Evolutionary conservation across 2,797 vertebrate genomes (phyloP), one percentile per base, ranked within the genome.

Genomic region (Orientallactaga sibirica): DNA sequence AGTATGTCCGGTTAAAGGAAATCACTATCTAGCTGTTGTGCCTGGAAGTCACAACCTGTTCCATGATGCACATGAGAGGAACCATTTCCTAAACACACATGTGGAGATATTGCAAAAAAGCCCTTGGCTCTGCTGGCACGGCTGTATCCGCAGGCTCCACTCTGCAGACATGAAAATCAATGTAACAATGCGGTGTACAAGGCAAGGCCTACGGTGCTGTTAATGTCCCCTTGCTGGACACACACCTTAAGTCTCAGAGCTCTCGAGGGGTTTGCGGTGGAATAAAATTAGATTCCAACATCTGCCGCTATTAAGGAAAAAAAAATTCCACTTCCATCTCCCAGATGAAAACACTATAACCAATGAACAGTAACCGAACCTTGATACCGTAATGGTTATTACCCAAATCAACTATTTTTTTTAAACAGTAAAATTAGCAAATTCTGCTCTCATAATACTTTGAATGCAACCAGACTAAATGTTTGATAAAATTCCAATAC

Each of bases 251-350:
- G 94, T 97, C 98, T 97, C 41, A 77, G 71, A 94, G 95, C 92
- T 97, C 94, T 96, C 93, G n/a, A 81, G 94, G 89, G 96, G 84
- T 94, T 97, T 93, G 88, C 97, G 94, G 95, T 81, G 95, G 93
- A 98, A 98, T 97, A 98, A 98, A 98, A 98, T 98, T 97, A 98
- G 96, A 98, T 98, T 98, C 97, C 97, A 97, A 97, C 98, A 98
- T 98, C 98, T 98, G 98, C 97, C 97, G 97, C 97, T 91, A 97
- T 97, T 96, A 98, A 96, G 96, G 83, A 48, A 58, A 58, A 97
- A 96, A 97, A 96, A 97, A 77, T 74, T 94, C 94, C 96, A 97
- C 97, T 97, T 96, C 97, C 95, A 93, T 97, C 94, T 98, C 97
- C 98, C 98, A 96, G 93, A 97, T 97, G 98, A 97, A 98, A 98